phyloP scores from a whole-genome alignment of 1,140 invertebrate species.

The Lutraria rhynchaena region DNA sequence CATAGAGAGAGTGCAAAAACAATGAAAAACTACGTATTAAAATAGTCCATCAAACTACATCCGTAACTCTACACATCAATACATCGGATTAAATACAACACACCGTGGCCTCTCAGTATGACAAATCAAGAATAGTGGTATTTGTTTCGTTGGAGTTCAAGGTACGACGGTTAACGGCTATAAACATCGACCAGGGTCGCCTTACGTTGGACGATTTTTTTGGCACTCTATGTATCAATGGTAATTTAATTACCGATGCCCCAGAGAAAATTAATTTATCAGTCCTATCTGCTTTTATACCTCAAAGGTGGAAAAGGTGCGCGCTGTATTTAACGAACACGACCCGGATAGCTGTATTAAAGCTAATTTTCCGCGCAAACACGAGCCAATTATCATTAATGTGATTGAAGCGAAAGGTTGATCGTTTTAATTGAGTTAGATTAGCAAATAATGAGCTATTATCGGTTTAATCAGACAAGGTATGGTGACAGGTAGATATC shows the following conservation, averaged over 20 bases:
- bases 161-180: no score
- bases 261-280: constrained; percentile 44
- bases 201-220: background rate
- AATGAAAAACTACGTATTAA: no score
- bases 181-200: background rate
- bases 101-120: no score
- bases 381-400: constrained; percentile 55
- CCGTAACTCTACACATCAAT: no score
- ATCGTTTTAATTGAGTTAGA: constrained; percentile 47
- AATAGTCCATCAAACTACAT: no score
- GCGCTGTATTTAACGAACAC: constrained; percentile 41
- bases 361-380: constrained; percentile 39
- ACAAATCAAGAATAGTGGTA: no score
- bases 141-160: no score
- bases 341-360: constrained; percentile 28
- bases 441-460: constrained; percentile 52
- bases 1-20: no score
- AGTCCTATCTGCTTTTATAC: background rate
- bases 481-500: constrained; percentile 54
- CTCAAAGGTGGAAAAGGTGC: constrained; percentile 54
- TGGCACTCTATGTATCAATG: constrained; percentile 28
- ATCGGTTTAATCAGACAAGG: constrained; percentile 36
- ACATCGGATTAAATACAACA: no score
- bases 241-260: background rate
- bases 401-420: constrained; percentile 50